These are phyloP conservation scores for Trissoscelio sp. DNA, from an alignment of 2,888 invertebrate species.

Conservation along the genomic window DNA sequence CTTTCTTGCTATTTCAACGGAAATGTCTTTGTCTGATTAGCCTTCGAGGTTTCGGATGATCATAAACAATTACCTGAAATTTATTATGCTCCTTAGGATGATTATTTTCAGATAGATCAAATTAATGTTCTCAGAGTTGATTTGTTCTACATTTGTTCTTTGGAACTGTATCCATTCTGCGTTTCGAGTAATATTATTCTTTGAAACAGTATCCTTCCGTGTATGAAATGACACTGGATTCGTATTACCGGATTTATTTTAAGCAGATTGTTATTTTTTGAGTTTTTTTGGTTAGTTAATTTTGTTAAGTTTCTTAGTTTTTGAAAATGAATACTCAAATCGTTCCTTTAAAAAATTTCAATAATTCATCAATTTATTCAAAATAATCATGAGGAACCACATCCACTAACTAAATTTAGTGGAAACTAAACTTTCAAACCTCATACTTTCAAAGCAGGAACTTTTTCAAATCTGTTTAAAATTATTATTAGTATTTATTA, in stretches of 20 bases:
- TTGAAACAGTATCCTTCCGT: conserved; percentile 44
- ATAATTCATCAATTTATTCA: too few species aligned
- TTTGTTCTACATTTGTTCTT: conserved; percentile 26
- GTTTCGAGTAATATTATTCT: conserved; percentile 14
- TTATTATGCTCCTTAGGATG: not conserved
- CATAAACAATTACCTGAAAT: not conserved
- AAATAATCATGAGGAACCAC: too few species aligned
- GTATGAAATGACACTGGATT: conserved; percentile 26
- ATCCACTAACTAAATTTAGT: too few species aligned
- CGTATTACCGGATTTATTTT: conserved; percentile 22
- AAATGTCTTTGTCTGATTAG: conserved; percentile 16
- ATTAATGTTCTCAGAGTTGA: conserved; percentile 16
- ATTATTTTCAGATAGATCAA: not conserved
- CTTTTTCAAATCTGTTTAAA: too few species aligned
- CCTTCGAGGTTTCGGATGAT: not conserved
- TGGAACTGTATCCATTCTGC: conserved; percentile 22
- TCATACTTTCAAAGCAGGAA: too few species aligned
- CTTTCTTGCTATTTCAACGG: conserved; percentile 5
- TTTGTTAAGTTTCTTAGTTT: too few species aligned
- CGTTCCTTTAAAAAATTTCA: too few species aligned
- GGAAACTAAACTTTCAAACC: too few species aligned
- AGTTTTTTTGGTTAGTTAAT: too few species aligned
- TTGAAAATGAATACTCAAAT: too few species aligned
- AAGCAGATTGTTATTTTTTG: too few species aligned
- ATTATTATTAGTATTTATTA: too few species aligned